Conservation (phyloP, 2,113 vertebrate genomes). For the Helogale parvula region DNA sequence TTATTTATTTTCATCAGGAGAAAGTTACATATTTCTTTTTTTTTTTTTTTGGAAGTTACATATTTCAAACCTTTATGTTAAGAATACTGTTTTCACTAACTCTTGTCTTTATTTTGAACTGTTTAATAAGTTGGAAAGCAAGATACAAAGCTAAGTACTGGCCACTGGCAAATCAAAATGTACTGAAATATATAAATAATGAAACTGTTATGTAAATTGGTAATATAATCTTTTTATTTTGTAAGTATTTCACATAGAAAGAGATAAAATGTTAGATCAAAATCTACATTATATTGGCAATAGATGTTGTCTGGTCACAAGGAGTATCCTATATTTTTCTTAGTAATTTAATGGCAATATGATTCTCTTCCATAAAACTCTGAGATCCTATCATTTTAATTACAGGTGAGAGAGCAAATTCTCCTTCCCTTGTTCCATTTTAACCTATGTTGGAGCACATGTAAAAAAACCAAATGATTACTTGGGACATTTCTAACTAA, state of each 20-base stretch:
- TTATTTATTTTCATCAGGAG: constrained; percentile 40
- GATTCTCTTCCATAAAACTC: background rate
- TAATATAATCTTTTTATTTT: background rate
- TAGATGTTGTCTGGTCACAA: background rate
- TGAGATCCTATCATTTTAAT: background rate
- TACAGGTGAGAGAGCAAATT: background rate
- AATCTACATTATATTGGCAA: background rate
- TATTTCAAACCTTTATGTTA: background rate
- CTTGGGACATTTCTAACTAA: background rate
- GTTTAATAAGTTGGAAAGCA: background rate
- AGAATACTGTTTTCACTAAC: constrained; percentile 23
- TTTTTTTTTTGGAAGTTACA: background rate
- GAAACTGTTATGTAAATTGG: background rate
- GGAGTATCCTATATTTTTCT: background rate
- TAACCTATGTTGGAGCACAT: background rate
- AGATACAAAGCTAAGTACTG: background rate
- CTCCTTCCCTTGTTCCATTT: background rate
- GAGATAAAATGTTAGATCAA: background rate
- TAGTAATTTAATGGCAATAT: background rate
- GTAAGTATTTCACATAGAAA: background rate
- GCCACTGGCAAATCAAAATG: background rate
- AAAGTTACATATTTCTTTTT: background rate
- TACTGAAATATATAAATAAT: background rate
- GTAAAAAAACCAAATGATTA: background rate
- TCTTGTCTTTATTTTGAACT: background rate